Base-by-base conservation (phyloP, 92 coral and sea anemone genomes). In the Meandrina meandrites region DNA sequence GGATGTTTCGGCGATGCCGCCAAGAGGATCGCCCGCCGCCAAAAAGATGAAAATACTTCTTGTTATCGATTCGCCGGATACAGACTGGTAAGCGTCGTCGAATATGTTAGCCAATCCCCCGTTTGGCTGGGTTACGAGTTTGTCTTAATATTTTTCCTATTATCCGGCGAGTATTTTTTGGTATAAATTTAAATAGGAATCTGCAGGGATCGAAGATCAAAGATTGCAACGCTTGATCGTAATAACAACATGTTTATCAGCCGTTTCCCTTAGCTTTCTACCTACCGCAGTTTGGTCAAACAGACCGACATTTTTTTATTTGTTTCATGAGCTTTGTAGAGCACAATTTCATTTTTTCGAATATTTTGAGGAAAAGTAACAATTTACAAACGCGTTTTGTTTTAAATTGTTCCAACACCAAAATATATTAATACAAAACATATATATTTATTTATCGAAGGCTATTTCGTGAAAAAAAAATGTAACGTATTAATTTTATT, bases 31-130 rank as follows among this genome's bases (percentile, higher is more conserved):
- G 35, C 89, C 96, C 17, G 81, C 93, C 58, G 88, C 95, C 72
- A 96, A 90, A 78, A 95, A 96, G 70, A 84, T 90, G 76, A 97
- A 97, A 86, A 94, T 91, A 19, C 93, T 97, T 30, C 93, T 97
- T 12, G 96, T 97, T 8, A 92, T 97, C 35, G 99, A 97, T 84
- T 90, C 99, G 8, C 94, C 93, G 5, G 99, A 97, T 30, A 95
- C 95, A 4, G 96, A 97, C 86, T 97, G 99, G 99, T 97, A 83
- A 92, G 98, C 51, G 48, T 30, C 48, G 18, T 35, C n/a, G 16
- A 24, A 37, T 24, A 19, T 19, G n/a, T 60, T 22, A n/a, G 10
- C 34, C 27, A 28, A 34, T 15, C 58, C 24, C 31, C 34, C 21
- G 16, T 35, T 56, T 60, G 32, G 60, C 83, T 22, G 14, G 53